Evolutionary conservation across 2,797 vertebrate species (phyloP), one percentile per base, ranked within the genome.

Genomic region (Lagocephalus sceleratus): DNA sequence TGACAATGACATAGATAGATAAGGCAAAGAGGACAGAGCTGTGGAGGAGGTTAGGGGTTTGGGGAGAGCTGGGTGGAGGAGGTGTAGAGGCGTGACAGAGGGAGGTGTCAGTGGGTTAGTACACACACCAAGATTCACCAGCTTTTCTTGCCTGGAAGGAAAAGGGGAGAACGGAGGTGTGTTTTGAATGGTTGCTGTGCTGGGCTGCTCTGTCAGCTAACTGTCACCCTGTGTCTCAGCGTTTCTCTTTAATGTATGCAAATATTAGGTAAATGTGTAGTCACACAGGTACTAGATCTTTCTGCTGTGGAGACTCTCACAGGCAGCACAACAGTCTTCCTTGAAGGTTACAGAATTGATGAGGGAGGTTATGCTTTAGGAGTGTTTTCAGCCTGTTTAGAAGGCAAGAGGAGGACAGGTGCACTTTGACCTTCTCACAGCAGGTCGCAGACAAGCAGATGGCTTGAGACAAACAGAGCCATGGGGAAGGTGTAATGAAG

Each of bases 31-130:
- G 25, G 46, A 61, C 38, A 63, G 76, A 51, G 52, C 50, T 10
- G 48, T 69, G 71, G 52, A 60, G 69, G 57, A 61, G 60, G 51
- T 67, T 48, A 64, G 69, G 47, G 10, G 50, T 53, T 58, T 62
- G 54, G 51, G 45, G 38, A 20, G 58, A 20, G 49, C 22, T 35
- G 54, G 65, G 66, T 51, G 63, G 71, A 50, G 71, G 75, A 56
- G 72, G 63, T 66, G 57, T 72, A 59, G 68, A 83, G 81, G 79
- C 70, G 83, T 87, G 87, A 88, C 85, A 87, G 82, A 87, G 79
- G 85, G 81, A 78, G 77, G 77, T 87, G 86, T 89, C 87, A 91
- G 82, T 82, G 83, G 84, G 78, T 84, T 87, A 88, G 79, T 79
- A 80, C 67, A 58, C 77, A 81, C 68, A 76, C 55, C 85, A 76